Base-by-base conservation (phyloP, 2,888 invertebrate genomes). In the Hemistola chrysoprasaria region DNA sequence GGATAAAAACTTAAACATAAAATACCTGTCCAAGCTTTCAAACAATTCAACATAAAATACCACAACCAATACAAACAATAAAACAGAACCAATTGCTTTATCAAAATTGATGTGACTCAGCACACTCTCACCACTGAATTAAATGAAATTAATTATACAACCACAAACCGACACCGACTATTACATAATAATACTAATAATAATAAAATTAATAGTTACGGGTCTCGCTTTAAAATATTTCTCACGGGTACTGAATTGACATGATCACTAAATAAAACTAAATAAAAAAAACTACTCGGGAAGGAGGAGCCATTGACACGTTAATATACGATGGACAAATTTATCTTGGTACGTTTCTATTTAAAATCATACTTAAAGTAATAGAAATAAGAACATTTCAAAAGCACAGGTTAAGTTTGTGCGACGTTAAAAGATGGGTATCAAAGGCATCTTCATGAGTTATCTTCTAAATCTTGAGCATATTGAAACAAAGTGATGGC, bases 181-280 rank as follows among this genome's bases (percentile, higher is more conserved):
- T 85, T 84, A 85, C 80, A 67, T 68, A 81, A 82, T 85, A 80
- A 82, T 71, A 71, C 66, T 71, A 73, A 77, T 74, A 42, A 36
- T 41, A 72, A 72, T 75, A 72, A 81, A 79, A 85, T 82, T 82
- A 82, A 80, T 79, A 81, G 77, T 78, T 78, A 71, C 76, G 62
- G 56, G 24, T 56, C 62, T 67, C 71, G 66, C 67, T 70, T 72
- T 70, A 68, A 77, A 75, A 80, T 74, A 77, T 79, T 85, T 87
- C 86, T 86, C 86, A 87, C 85, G 86, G 71, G 57, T 53, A 51
- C 46, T 44, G 55, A 70, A 80, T 79, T 82, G 84, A 85, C 84
- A 80, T 76, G 78, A 78, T 84, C 84, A 84, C 83, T 84, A 83
- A 81, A n/a, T n/a, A n/a, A 81, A 81, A 74, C 67, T 83, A 82